Conservation (phyloP, 2,797 vertebrate genomes). For the Arnoldichthys spilopterus region DNA sequence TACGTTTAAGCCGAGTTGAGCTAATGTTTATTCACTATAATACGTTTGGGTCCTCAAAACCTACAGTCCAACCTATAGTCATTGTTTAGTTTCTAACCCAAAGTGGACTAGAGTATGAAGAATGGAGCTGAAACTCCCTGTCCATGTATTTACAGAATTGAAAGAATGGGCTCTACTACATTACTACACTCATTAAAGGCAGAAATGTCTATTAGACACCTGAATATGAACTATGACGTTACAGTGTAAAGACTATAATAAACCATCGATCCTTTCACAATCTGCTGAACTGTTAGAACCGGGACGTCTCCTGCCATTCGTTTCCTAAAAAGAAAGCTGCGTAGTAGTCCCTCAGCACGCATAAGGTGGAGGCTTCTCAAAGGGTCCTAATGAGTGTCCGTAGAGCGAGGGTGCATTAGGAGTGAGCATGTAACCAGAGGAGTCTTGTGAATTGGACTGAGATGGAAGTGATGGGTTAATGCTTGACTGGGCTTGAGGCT, state of each 20-base stretch:
- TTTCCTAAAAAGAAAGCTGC: neutral
- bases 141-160: neutral
- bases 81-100: neutral
- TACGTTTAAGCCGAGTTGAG: too few relatives aligned
- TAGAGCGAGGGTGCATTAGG: constrained; percentile 83
- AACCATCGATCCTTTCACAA: constrained; percentile 13
- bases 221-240: neutral
- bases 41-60: neutral
- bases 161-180: neutral
- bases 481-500: constrained; percentile 70
- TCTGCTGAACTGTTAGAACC: neutral
- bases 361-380: constrained; percentile 94
- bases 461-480: constrained; percentile 59
- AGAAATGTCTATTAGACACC: neutral
- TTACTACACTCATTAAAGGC: neutral
- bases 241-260: too few relatives aligned
- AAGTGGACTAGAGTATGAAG: neutral
- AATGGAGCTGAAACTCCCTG: neutral
- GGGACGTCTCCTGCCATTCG: constrained; percentile 3
- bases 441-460: constrained; percentile 77
- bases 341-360: constrained; percentile 77
- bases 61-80: neutral
- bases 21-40: too few relatives aligned
- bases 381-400: constrained; percentile 76
- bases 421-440: constrained; percentile 79